Percentiles rank a stretch among this genome's conserved stretches.
Conservation (phyloP, 1,140 invertebrate species). For the Drosophila willistoni region DNA sequence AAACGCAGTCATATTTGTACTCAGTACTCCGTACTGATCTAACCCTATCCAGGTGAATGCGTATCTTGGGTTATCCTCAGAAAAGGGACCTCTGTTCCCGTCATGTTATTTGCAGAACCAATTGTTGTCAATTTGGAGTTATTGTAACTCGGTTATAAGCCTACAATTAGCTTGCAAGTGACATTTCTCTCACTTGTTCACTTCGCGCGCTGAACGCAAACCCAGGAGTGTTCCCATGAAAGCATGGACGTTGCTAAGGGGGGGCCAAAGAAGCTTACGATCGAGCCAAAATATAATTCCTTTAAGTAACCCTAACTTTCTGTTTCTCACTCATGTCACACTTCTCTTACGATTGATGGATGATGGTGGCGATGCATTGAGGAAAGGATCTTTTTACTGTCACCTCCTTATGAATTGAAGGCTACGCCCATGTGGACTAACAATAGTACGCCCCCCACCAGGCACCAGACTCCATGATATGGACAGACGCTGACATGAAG, state of each 20-base stretch:
- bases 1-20: too few relatives aligned
- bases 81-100: too few relatives aligned
- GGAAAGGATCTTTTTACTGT: background rate
- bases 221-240: background rate
- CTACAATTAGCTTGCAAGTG: constrained; percentile 71
- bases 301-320: too few relatives aligned
- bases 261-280: background rate
- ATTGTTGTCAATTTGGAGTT: constrained; percentile 4
- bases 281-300: too few relatives aligned
- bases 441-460: constrained; percentile 52
- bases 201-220: background rate
- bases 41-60: too few relatives aligned
- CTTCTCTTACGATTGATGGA: too few relatives aligned
- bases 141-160: constrained; percentile 51
- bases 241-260: background rate
- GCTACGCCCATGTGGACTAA: constrained; percentile 1
- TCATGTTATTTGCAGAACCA: background rate
- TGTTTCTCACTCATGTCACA: too few relatives aligned
- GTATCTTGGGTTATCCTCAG: too few relatives aligned
- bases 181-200: constrained; percentile 44
- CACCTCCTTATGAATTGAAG: background rate
- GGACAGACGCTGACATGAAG: constrained; percentile 10
- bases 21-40: too few relatives aligned
- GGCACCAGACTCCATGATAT: background rate
- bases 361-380: too few relatives aligned